A percentile compares a stretch with the other conserved stretches of the same genome.
These are phyloP conservation scores for Sinocyclocheilus anophthalmus DNA, from an alignment of 2,113 vertebrate genomes.

Conservation along the genomic window DNA sequence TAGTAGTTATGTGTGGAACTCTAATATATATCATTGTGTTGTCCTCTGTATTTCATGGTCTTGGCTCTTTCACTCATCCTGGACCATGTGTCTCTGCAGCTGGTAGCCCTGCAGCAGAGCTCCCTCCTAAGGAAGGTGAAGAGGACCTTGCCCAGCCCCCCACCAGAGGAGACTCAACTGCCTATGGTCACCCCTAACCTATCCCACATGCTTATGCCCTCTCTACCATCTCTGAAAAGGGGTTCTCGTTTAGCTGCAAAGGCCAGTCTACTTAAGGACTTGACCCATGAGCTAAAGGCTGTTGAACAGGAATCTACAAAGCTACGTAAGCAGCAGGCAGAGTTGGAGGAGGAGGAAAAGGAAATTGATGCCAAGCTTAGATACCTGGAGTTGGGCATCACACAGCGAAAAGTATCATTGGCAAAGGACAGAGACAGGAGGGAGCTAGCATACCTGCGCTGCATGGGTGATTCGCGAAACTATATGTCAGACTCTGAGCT, in stretches of 20 bases:
- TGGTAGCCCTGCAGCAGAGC: slow-evolving; percentile 89
- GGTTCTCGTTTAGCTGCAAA: slow-evolving; percentile 83
- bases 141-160: slow-evolving; percentile 95
- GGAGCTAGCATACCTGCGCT: slow-evolving; percentile 87
- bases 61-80: slow-evolving; percentile 66
- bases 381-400: slow-evolving; percentile 95
- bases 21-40: slow-evolving; percentile 38
- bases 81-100: slow-evolving; percentile 73
- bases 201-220: slow-evolving; percentile 86
- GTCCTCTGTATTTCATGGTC: slow-evolving; percentile 51
- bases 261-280: slow-evolving; percentile 91
- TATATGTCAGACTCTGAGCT: slow-evolving; percentile 96
- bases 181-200: slow-evolving; percentile 85
- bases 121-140: slow-evolving; percentile 95
- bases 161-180: slow-evolving; percentile 90
- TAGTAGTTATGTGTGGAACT: slow-evolving; percentile 11
- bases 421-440: slow-evolving; percentile 88
- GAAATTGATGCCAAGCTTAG: slow-evolving; percentile 98
- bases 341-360: slow-evolving; percentile 98
- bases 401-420: slow-evolving; percentile 92
- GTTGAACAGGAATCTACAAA: slow-evolving; percentile 98
- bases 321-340: slow-evolving; percentile 95
- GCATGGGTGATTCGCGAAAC: slow-evolving; percentile 89
- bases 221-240: slow-evolving; percentile 83
- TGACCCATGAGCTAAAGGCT: slow-evolving; percentile 93